phyloP scores from a whole-genome alignment of 2,797 vertebrate genomes.

The Clarias platycephalus region DNA sequence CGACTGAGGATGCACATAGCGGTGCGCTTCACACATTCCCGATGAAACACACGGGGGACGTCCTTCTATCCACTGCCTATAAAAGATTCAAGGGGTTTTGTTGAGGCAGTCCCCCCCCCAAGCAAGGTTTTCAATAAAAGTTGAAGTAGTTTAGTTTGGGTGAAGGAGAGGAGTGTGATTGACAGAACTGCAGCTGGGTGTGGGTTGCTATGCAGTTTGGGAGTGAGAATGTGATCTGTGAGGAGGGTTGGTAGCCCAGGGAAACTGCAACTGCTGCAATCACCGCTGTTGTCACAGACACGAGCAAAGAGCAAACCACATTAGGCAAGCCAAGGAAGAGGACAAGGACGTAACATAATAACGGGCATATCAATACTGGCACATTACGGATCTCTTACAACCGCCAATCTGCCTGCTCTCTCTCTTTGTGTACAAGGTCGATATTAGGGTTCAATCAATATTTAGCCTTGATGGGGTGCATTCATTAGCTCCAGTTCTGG shows the following conservation, averaged over 20 bases:
- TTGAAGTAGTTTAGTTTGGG: neutral
- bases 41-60: neutral
- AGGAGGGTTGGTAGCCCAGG: constrained; percentile 44
- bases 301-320: constrained; percentile 21
- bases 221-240: constrained; percentile 34
- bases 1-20: neutral
- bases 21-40: neutral
- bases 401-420: neutral
- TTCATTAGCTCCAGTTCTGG: constrained; percentile 17
- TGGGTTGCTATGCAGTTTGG: constrained; percentile 47
- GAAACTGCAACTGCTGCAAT: constrained; percentile 40
- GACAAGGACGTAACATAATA: constrained; percentile 17
- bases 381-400: neutral
- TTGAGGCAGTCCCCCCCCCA: neutral
- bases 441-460: constrained; percentile 22
- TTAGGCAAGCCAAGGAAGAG: constrained; percentile 21
- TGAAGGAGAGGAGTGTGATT: neutral
- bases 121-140: neutral
- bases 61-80: neutral
- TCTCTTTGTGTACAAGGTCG: neutral
- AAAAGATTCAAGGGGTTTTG: neutral
- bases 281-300: constrained; percentile 24
- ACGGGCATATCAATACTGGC: neutral
- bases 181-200: constrained; percentile 23
- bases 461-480: constrained; percentile 9